Evolutionary conservation across 2,113 vertebrate genomes (phyloP).

Genomic region (Chaetorhynchus papuensis): DNA sequence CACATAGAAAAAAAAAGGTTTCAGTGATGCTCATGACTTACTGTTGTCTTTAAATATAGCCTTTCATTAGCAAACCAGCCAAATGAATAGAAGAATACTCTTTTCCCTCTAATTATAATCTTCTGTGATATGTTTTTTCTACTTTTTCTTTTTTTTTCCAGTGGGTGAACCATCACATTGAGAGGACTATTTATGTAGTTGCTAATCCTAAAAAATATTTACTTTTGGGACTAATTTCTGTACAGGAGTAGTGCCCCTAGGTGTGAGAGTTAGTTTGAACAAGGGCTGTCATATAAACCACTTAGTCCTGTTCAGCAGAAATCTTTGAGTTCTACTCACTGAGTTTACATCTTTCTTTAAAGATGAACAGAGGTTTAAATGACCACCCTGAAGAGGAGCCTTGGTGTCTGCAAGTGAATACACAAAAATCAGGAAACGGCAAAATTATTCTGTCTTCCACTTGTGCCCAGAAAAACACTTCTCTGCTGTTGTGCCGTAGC

Average conservation of each 20-base stretch:
- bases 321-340: background rate
- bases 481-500: background rate
- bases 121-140: background rate
- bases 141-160: background rate
- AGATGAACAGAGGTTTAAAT: background rate
- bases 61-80: background rate
- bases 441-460: background rate
- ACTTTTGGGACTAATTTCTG: background rate
- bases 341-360: background rate
- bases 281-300: background rate
- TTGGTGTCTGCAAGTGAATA: conserved; percentile 19
- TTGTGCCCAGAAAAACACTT: background rate
- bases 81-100: background rate
- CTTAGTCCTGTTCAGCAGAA: background rate
- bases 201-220: background rate
- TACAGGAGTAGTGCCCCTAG: background rate
- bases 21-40: background rate
- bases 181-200: background rate
- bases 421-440: background rate
- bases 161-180: background rate
- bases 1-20: background rate
- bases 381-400: background rate
- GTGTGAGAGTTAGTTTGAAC: background rate
- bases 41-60: background rate
- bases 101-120: background rate